Conservation (phyloP, 1,140 invertebrate genomes). For the Drosophila truncata region DNA sequence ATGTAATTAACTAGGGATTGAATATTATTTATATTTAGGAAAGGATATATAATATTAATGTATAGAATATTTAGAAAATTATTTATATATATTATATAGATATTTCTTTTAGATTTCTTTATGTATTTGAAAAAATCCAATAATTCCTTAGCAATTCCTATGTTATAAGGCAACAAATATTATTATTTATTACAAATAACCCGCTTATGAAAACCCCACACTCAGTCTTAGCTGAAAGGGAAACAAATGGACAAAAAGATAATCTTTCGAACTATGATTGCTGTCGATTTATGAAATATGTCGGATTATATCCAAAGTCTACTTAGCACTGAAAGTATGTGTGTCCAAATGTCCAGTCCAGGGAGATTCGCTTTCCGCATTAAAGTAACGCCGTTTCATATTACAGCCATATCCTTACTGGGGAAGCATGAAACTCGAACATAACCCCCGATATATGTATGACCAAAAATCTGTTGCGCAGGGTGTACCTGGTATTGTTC, state of each 20-base stretch:
- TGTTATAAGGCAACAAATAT: background rate
- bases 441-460: constrained; percentile 14
- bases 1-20: background rate
- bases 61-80: background rate
- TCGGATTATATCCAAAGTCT: constrained; percentile 32
- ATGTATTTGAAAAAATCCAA: background rate
- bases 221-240: background rate
- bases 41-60: too few relatives aligned
- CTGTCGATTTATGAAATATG: constrained; percentile 31
- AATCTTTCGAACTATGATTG: constrained; percentile 36
- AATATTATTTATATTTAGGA: background rate
- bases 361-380: background rate
- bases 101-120: background rate
- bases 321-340: constrained; percentile 10
- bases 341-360: constrained; percentile 2
- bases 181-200: constrained; percentile 5
- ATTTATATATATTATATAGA: background rate
- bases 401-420: constrained; percentile 12
- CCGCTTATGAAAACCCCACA: background rate
- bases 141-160: background rate
- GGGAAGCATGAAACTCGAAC: constrained; percentile 6
- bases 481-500: constrained; percentile 47
- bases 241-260: constrained; percentile 15
- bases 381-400: constrained; percentile 2
- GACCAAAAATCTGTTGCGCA: constrained; percentile 37